Base-by-base conservation (phyloP, 2,113 vertebrate species). In the Chionis minor region DNA sequence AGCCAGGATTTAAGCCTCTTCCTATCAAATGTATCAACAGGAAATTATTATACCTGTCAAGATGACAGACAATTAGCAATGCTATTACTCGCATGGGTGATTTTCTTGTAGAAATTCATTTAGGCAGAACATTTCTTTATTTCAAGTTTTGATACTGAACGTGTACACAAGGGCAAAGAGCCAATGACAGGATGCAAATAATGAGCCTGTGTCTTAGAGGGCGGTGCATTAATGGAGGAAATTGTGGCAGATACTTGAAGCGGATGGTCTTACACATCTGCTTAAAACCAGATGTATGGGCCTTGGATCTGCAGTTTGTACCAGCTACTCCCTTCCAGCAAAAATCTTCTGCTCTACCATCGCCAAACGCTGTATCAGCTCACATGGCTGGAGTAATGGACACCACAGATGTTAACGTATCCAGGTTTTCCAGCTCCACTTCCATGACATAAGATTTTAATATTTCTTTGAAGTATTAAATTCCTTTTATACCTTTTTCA, bases 171-270 rank as follows among this genome's bases (percentile, higher is more conserved):
- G 73, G 47, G 51, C 69, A 91, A 21, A 35, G 51, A 89, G 69
- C 40, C 87, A 87, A 22, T 3, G 70, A 18, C 32, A 89, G 47
- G 58, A 40, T 45, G n/a, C 47, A 44, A 89, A 81, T 28, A 38
- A 28, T 1, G n/a, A 91, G 47, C 44, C 71, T 38, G 42, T 33
- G 30, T 23, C 88, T 59, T 33, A 9, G 19, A 86, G 54, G 20
- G 7, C 0, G 0, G 44, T n/a, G 56, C 33, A 28, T 17, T 26
- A n/a, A 22, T 5, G 14, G 38, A 23, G 47, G 78, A 62, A 85
- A 55, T 13, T 40, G 72, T 44, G 58, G 19, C 42, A 66, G 52
- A 32, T 13, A 8, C 65, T 24, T 17, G 0, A 52, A 92, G 44
- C 5, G 35, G 23, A 56, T 30, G 65, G n/a, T 42, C 20, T 49